phyloP scores from a whole-genome alignment of 2,113 vertebrate species.

The Pseudolaguvia tuberculata region DNA sequence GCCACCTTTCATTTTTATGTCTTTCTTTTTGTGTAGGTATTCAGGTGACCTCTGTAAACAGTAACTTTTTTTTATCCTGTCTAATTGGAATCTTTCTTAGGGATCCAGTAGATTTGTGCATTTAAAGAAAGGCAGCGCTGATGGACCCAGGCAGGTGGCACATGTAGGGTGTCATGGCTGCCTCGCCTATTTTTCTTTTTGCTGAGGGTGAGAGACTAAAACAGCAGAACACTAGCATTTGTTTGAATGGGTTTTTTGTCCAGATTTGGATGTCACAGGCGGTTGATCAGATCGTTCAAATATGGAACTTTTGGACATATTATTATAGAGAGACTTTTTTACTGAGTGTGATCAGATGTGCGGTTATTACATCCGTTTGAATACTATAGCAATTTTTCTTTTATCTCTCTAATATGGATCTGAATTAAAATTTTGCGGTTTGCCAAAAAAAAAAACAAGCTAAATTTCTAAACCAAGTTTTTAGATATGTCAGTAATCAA shows the following conservation, averaged over 20 bases:
- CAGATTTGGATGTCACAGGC: neutral
- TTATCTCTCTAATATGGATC: no score
- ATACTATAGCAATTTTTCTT: no score
- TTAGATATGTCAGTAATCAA: neutral
- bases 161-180: slow-evolving; percentile 8
- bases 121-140: slow-evolving; percentile 20
- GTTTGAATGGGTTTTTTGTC: neutral
- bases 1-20: no score
- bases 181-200: neutral
- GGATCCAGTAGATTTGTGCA: neutral
- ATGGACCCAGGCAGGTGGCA: slow-evolving; percentile 31
- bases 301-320: neutral
- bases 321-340: no score
- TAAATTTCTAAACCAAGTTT: no score
- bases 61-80: neutral
- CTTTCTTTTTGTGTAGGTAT: no score
- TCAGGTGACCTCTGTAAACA: neutral
- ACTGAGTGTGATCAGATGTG: no score
- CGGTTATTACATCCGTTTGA: neutral
- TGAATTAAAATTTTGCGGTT: neutral
- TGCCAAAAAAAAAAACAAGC: no score
- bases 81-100: neutral
- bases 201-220: slow-evolving; percentile 5
- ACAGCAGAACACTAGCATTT: neutral
- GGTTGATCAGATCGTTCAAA: neutral